Percentiles rank a stretch among this genome's conserved stretches.
These are phyloP conservation scores for Burhinus oedicnemus DNA, from an alignment of 2,113 vertebrate species.

Conservation along the genomic window DNA sequence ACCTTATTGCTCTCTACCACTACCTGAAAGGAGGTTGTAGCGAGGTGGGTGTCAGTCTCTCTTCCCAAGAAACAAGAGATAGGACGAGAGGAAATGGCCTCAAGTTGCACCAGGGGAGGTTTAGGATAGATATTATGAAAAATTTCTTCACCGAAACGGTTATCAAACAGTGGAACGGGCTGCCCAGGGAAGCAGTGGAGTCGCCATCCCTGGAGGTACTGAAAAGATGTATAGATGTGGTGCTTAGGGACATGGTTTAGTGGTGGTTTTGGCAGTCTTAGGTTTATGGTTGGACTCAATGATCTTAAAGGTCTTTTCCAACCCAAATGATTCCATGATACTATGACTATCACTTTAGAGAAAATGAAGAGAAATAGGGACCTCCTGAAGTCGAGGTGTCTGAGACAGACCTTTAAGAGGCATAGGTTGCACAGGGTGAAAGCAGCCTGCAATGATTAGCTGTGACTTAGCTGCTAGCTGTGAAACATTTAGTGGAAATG, in stretches of 20 bases:
- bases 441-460: not conserved
- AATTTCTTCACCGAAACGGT: not conserved
- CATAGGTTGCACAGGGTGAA: not conserved
- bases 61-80: not conserved
- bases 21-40: not conserved
- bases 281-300: not conserved
- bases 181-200: not conserved
- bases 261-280: not conserved
- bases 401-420: not conserved
- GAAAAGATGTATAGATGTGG: not conserved
- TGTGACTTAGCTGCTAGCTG: not conserved
- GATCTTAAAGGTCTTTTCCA: not conserved
- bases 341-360: not conserved
- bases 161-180: not conserved
- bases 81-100: not conserved
- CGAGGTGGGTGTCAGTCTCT: fast-evolving
- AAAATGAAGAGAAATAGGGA: not conserved
- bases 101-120: too few species aligned
- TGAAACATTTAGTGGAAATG: not conserved
- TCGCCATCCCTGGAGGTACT: not conserved
- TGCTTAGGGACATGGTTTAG: not conserved
- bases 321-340: not conserved
- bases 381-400: not conserved
- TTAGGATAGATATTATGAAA: not conserved
- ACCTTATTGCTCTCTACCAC: too few species aligned